phyloP scores from a whole-genome alignment of 2,113 vertebrate genomes.

The Lontra canadensis region DNA sequence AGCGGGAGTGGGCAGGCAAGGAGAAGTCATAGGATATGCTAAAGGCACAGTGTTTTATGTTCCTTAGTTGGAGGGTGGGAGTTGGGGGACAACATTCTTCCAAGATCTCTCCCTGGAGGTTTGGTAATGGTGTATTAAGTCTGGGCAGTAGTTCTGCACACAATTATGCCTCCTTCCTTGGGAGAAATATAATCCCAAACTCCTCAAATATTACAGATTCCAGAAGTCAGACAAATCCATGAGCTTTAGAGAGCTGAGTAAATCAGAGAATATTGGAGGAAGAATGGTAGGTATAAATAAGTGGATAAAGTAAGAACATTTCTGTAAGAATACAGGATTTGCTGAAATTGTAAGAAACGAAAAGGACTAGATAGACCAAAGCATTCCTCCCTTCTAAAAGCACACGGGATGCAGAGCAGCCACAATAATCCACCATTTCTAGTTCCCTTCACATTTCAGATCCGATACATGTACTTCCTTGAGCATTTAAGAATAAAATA shows the following conservation, averaged over 20 bases:
- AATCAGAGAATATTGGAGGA: neutral
- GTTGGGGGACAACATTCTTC: neutral
- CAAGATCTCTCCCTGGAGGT: neutral
- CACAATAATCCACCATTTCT: neutral
- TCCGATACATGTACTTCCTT: neutral
- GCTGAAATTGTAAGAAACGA: neutral
- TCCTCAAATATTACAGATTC: slow-evolving; percentile 9
- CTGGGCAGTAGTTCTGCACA: neutral
- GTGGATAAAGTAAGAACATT: neutral
- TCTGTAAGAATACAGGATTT: neutral
- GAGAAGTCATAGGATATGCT: neutral
- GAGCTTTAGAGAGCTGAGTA: neutral
- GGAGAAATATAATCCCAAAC: neutral
- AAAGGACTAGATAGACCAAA: neutral
- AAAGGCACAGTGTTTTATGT: neutral
- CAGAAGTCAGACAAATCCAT: slow-evolving; percentile 8
- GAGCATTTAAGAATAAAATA: slow-evolving; percentile 47
- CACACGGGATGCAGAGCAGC: neutral
- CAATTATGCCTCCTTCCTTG: neutral
- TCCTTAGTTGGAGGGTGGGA: neutral
- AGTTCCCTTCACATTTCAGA: slow-evolving; percentile 19
- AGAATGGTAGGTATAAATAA: neutral
- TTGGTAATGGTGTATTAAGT: neutral
- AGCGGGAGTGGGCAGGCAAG: neutral
- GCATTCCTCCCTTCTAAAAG: neutral